Conservation (phyloP, 2,797 vertebrate species). For the Sebastes oblongus region DNA sequence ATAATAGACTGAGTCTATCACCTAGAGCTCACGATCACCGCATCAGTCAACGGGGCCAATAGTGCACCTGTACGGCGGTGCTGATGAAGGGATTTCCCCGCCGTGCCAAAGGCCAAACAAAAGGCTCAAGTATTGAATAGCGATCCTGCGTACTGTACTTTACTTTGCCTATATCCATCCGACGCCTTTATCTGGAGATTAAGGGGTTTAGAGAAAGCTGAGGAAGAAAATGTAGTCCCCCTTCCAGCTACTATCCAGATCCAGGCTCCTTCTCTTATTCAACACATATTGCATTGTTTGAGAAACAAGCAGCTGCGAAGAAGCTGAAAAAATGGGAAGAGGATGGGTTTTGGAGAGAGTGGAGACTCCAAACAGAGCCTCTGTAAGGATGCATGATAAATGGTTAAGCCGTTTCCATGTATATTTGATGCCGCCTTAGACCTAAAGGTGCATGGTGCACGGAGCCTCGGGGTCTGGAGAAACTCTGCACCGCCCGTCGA, state of each 20-base stretch:
- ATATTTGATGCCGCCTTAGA: slow-evolving; percentile 68
- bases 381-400: slow-evolving; percentile 61
- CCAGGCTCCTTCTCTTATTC: slow-evolving; percentile 49
- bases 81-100: slow-evolving; percentile 60
- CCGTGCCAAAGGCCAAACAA: slow-evolving; percentile 62
- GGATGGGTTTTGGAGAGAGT: background rate
- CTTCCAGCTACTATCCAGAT: slow-evolving; percentile 51
- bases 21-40: slow-evolving; percentile 13
- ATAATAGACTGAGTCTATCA: slow-evolving; percentile 45
- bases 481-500: slow-evolving; percentile 1
- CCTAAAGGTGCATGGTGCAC: slow-evolving; percentile 8
- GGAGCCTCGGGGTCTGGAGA: slow-evolving; percentile 19
- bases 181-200: slow-evolving; percentile 57
- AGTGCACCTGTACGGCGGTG: background rate
- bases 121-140: slow-evolving; percentile 41
- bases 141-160: slow-evolving; percentile 53
- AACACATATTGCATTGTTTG: slow-evolving; percentile 63
- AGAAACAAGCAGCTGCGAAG: slow-evolving; percentile 58
- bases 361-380: slow-evolving; percentile 37
- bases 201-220: slow-evolving; percentile 59
- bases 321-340: background rate
- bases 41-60: slow-evolving; percentile 47
- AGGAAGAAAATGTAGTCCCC: slow-evolving; percentile 35
- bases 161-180: slow-evolving; percentile 47
- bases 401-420: slow-evolving; percentile 56